Base-by-base conservation (phyloP, 1,140 invertebrate genomes). In the Amyelois transitella region DNA sequence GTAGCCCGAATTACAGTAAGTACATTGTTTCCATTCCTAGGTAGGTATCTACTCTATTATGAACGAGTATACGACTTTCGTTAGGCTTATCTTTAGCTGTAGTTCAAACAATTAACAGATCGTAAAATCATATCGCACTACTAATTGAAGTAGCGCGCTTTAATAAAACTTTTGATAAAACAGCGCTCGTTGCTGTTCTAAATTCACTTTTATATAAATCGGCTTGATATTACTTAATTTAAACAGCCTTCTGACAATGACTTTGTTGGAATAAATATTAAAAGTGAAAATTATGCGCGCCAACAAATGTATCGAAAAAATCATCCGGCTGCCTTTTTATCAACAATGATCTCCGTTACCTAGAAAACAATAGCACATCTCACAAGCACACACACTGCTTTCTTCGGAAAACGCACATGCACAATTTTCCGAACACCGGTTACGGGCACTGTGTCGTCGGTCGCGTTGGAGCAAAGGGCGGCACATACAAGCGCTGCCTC, bases 291-390 rank as follows among this genome's bases (percentile, higher is more conserved):
- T 64, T 61, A 67, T 65, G 58, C 47, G 54, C 63, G 65, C 58
- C 58, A 72, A 66, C 58, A 62, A 72, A 61, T 66, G 62, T 55
- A 72, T 65, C 53, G 45, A 58, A 32, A 58, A 53, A 59, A 64
- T 72, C 64, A 72, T 77, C 68, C 75, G 67, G 66, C 59, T 66
- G 75, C 80, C 69, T 78, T 75, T 77, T 75, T 74, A 53, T 66
- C 53, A 68, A 75, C 59, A 81, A 72, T 62, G 67, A 69, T 71
- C 62, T 69, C 72, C 71, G 60, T 87, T 87, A 87, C 84, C 82
- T 87, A 87, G 76, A 86, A 84, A 87, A 87, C 81, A 87, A 87
- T 81, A 78, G 82, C 84, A 87, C 84, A 87, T 87, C 75, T 80
- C 84, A 87, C 81, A 81, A 86, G 66, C 77, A 86, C 84, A 87